These are phyloP conservation scores for Pelochelys cantorii DNA, from an alignment of 2,797 vertebrate genomes.

Conservation along the genomic window DNA sequence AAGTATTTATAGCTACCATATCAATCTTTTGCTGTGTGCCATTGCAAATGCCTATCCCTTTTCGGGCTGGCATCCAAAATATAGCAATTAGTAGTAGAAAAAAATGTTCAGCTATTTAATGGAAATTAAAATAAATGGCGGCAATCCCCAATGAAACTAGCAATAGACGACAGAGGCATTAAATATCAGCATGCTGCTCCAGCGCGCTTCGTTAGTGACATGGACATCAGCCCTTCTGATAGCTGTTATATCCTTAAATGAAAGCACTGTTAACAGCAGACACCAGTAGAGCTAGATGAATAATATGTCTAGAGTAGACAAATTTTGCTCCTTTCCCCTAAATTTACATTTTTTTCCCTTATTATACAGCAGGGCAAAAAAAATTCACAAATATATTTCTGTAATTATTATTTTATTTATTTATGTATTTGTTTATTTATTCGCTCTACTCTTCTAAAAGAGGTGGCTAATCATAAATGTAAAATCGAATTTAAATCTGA, in stretches of 20 bases:
- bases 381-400: neutral
- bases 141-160: neutral
- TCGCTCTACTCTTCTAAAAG: neutral
- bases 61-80: slow-evolving; percentile 37
- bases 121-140: neutral
- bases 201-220: slow-evolving; percentile 1
- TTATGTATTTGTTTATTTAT: neutral
- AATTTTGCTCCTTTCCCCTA: neutral
- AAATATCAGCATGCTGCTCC: slow-evolving; percentile 39
- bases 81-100: slow-evolving; percentile 41
- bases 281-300: neutral
- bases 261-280: neutral
- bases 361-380: neutral
- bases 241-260: neutral
- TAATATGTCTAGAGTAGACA: neutral
- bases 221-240: neutral
- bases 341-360: neutral
- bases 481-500: neutral
- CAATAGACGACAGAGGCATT: neutral
- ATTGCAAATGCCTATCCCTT: slow-evolving; percentile 44
- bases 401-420: neutral
- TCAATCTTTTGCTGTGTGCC: slow-evolving; percentile 36
- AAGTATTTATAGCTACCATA: slow-evolving; percentile 41
- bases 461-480: neutral
- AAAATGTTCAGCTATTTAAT: neutral